Evolutionary conservation across 2,797 vertebrate genomes (phyloP), one percentile per base, ranked within the genome.

Genomic region (Ispidina picta): DNA sequence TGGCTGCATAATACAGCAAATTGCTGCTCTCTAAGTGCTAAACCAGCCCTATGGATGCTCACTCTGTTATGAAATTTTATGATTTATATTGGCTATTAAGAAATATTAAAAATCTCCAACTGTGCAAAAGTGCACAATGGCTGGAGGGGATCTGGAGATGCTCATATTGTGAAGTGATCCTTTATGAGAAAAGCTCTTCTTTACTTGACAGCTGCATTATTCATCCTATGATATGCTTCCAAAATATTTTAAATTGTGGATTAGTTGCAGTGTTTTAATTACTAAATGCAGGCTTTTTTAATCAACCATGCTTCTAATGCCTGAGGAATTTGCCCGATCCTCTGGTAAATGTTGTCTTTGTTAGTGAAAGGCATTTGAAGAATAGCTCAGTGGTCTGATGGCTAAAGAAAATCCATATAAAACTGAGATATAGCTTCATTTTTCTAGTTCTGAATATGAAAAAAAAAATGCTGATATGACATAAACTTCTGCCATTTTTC

Each of bases 331-430:
- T 94, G 66, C 88, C 86, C 21, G 1, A 29, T 97, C 79, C 86
- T 96, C 95, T 96, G 81, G 86, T 94, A 95, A 97, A 97, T 93
- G 89, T 93, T 93, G 77, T 86, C 95, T 97, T 97, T 97, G 93
- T 97, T 96, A 96, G 62, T 60, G 48, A 96, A 90, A 92, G 63
- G 71, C 87, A 94, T 86, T 71, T 95, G 90, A 94, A 95, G 88
- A 96, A 93, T 89, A 89, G 75, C 74, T 93, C 85, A 68, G 90
- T 95, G 93, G 85, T 96, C 87, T 93, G 77, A 95, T 74, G 44
- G 74, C 71, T 84, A 80, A 86, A 90, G 79, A 95, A 95, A 95
- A 92, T 84, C 68, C 16, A 56, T 73, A 81, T 70, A 88, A 96
- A 93, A 97, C 96, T 97, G 97, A 97, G 94, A 92, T 73, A 95